Evolutionary conservation across 2,888 invertebrate genomes (phyloP), one percentile per base, ranked within the genome.

Genomic region (Tolmerus cingulatus): DNA sequence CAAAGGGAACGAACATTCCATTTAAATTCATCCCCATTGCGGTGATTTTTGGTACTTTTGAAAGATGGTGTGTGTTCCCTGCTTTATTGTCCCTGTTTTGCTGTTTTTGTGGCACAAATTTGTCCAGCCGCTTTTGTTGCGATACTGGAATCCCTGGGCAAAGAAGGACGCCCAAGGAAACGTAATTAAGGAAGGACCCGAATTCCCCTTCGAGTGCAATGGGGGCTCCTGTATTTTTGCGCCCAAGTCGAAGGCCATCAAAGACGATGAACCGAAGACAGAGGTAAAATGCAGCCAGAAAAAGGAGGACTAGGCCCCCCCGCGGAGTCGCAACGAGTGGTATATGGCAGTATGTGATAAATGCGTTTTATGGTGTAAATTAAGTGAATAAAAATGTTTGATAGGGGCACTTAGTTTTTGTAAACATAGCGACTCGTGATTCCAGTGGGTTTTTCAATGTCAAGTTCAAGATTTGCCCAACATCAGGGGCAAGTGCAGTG

Each of bases 91-190:
- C 91, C 97, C 97, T 1, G 93, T 97, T 88, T 93, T 97, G 76
- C 93, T 98, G 16, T 96, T 96, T 90, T 94, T 98, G 88, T 97
- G 97, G 95, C 96, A 97, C 91, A 96, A 95, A 91, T 96, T 96
- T 90, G 94, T 98, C 88, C 97, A 97, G 91, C 97, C 97, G 0
- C 94, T 97, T 89, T 92, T 97, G 81, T 91, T 97, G 84, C 95
- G 95, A 89, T 96, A 96, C 91, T 97, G 97, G 97, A 96, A 96
- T 91, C 96, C 96, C 0, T 96, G 96, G 95, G 94, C 94, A 87
- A 94, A 95, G 87, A 95, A 95, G 90, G 94, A 95, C 89, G 94
- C 93, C 27, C 93, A 94, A 84, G 95, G 94, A 30, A 94, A 94
- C 90, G 92, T 93, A 0, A 93, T 93, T 74, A 92, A 92, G 86